phyloP scores from a whole-genome alignment of 2,113 vertebrate genomes.

The Dryoscopus gambensis region DNA sequence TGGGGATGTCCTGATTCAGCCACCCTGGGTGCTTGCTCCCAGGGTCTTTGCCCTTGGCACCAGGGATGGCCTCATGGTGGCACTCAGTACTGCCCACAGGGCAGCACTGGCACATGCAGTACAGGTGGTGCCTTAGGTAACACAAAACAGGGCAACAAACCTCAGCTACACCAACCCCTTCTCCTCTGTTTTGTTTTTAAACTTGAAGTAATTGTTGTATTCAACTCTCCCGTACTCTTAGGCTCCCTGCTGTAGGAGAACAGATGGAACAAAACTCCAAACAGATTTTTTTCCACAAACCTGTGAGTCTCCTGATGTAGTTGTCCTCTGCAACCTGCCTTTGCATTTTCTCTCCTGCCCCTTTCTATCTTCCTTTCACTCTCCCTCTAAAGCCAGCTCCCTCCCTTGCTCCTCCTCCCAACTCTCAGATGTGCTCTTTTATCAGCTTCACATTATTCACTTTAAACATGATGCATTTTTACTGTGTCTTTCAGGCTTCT shows the following conservation, averaged over 20 bases:
- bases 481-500: neutral
- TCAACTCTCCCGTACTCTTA: neutral
- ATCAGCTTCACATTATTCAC: neutral
- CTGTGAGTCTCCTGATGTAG: neutral
- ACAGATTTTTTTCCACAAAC: neutral
- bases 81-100: neutral
- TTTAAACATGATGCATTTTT: neutral
- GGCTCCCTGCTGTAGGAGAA: neutral
- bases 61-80: neutral
- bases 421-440: neutral
- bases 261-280: constrained; percentile 3
- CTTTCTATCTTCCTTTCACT: neutral
- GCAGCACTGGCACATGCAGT: neutral
- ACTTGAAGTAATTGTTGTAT: neutral
- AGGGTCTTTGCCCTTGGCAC: neutral
- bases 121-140: neutral
- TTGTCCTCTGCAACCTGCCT: neutral
- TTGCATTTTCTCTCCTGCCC: neutral
- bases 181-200: neutral
- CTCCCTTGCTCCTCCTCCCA: neutral
- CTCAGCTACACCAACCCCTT: neutral
- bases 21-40: neutral
- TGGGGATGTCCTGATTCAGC: neutral
- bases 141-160: neutral
- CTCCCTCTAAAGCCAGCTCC: neutral